Evolutionary conservation across 2,797 vertebrate species (phyloP), one percentile per base, ranked within the genome.

Genomic region (Chelon auratus): DNA sequence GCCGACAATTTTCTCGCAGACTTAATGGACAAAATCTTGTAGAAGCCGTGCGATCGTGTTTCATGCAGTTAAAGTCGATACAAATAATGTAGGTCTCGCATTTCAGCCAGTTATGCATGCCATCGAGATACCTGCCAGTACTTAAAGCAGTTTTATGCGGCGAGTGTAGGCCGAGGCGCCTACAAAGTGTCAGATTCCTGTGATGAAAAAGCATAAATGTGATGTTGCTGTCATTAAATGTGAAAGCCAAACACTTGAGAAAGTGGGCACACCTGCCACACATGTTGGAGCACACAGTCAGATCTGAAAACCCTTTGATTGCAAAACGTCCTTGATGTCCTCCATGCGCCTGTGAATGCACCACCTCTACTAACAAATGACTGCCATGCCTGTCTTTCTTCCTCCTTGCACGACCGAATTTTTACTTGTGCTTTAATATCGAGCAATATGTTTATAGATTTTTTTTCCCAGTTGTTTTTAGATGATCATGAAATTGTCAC

Each of bases 221-320:
- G 30, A 59, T 60, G 48, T 30, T 62, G 50, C 39, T 40, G 68
- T 15, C 37, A 22, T 65, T 68, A 43, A 18, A 40, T 71, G n/a
- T 63, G 48, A 77, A 82, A 62, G 68, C 59, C 77, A 71, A 72
- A 75, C 30, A 42, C 50, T 67, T 48, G n/a, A 77, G 70, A 40
- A 33, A 52, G 5, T 42, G 56, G 45, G 55, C 2, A 2, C 43
- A 54, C 51, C 45, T 50, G 66, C 56, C 71, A 17, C 18, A 33
- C 26, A 45, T 51, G 33, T 69, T 62, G 67, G 47, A 71, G 36
- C 14, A 4, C 12, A 55, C 74, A 88, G 85, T 67, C 77, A 86
- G 89, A 91, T 91, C 91, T 93, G 91, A 93, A 93, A 93, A 91
- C 84, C 91, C 84, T 71, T 75, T 57, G 76, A 82, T 64, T 77